Conservation (phyloP, 2,113 vertebrate species). For the Laticauda colubrina region DNA sequence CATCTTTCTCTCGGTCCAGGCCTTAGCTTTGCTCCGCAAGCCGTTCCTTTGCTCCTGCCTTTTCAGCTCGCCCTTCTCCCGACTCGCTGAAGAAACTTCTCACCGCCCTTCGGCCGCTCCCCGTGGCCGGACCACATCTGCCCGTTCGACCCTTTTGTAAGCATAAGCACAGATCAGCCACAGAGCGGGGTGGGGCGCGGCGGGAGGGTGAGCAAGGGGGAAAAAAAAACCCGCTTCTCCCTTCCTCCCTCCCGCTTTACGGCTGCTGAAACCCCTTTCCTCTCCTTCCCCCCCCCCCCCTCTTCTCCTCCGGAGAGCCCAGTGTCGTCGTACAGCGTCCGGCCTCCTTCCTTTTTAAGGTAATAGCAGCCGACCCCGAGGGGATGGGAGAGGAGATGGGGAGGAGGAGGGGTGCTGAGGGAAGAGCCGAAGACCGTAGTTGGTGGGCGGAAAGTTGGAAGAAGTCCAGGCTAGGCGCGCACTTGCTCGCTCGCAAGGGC, state of each 20-base stretch:
- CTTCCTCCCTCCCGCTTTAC: slow-evolving; percentile 53
- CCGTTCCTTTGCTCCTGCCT: neutral
- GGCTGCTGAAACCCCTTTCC: slow-evolving; percentile 62
- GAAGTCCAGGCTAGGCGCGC: neutral
- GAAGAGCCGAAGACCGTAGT: neutral
- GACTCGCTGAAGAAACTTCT: neutral
- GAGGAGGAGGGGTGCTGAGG: neutral
- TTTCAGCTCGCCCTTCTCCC: too few species aligned
- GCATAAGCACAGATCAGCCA: neutral
- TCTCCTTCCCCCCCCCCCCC: neutral
- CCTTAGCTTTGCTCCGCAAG: neutral
- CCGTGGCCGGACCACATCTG: neutral
- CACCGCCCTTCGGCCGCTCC: neutral
- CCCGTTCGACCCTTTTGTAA: slow-evolving; percentile 11
- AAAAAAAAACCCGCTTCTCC: neutral
- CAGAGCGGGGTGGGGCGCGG: neutral
- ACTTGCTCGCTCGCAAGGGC: neutral
- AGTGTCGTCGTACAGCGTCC: slow-evolving; percentile 49
- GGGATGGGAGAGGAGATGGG: too few species aligned
- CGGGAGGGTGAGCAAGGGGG: neutral
- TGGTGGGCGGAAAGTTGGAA: neutral
- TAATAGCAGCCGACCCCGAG: neutral
- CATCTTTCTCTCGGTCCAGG: neutral
- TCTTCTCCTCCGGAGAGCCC: slow-evolving; percentile 19
- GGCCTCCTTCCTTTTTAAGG: slow-evolving; percentile 49